These are phyloP conservation scores for Athetis lepigone DNA, from an alignment of 2,888 invertebrate species.

Conservation along the genomic window DNA sequence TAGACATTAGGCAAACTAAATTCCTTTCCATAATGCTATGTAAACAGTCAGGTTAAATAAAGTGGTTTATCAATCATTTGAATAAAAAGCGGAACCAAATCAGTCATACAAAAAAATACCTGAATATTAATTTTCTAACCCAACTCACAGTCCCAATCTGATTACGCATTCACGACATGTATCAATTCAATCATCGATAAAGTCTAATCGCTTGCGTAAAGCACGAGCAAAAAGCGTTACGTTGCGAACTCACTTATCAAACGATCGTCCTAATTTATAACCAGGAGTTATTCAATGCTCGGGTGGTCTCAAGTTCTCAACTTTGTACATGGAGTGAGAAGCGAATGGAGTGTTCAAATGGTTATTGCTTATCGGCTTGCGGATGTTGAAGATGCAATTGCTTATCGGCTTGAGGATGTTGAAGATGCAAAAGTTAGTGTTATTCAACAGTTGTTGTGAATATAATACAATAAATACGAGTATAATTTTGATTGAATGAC, in stretches of 20 bases:
- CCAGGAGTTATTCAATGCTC: constrained; percentile 86
- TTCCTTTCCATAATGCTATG: neutral
- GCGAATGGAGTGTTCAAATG: constrained; percentile 11
- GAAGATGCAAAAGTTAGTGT: neutral
- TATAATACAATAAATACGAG: neutral
- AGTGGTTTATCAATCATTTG: neutral
- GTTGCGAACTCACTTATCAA: constrained; percentile 83
- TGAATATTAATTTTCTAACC: constrained; percentile 47
- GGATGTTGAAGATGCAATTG: too few species aligned
- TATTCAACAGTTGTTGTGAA: neutral
- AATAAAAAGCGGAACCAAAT: constrained; percentile 11
- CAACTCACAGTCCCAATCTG: constrained; percentile 55
- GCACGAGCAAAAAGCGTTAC: constrained; percentile 83
- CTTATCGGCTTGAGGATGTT: neutral
- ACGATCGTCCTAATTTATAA: constrained; percentile 88
- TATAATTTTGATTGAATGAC: too few species aligned
- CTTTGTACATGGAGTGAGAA: constrained; percentile 48
- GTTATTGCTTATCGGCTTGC: neutral
- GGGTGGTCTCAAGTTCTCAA: constrained; percentile 74
- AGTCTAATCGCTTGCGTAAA: constrained; percentile 85
- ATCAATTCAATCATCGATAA: constrained; percentile 87
- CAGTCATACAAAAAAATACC: constrained; percentile 24
- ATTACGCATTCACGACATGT: constrained; percentile 83
- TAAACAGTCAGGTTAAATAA: neutral
- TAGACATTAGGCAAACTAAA: neutral